Base-by-base conservation (phyloP, 2,113 vertebrate species). In the Panurus biarmicus region DNA sequence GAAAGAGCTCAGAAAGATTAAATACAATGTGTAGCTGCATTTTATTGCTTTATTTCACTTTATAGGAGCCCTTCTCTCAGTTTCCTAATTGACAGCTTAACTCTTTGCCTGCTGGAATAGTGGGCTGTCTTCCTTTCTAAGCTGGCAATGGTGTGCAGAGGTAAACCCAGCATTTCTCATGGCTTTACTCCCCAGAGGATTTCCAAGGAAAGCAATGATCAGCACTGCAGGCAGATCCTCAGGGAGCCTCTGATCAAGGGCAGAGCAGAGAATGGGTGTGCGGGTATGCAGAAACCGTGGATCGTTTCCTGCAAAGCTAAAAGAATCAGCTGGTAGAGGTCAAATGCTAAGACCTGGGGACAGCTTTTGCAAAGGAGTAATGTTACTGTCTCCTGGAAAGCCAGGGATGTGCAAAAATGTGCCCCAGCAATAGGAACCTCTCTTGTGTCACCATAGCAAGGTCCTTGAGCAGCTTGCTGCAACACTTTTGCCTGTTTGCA, bases 21-120 rank as follows among this genome's bases (percentile, higher is more conserved):
- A 85, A 71, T n/a, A 36, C 38, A 51, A 60, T 1, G 7, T 54
- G 47, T 31, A 66, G 65, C 60, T 58, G 51, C 35, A 42, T 70
- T 84, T 92, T 82, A 77, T 64, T 64, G 40, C 48, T 91, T 89
- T 64, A 75, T 87, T 81, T 89, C 48, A 51, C 40, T 84, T 84
- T 60, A 40, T 25, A 56, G 61, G 38, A 89, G 11, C 65, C 14
- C 69, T 74, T 35, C 35, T 67, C 17, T 87, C 56, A 6, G 25
- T 56, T 92, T 84, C 64, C 58, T 50, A 71, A 38, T 64, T 48
- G 48, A 57, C 73, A 82, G 10, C 10, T 91, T 94, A 95, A 89
- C 78, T 28, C 70, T 65, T 81, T 79, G 36, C 66, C 48, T 31
- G 8, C 77, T 69, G 66, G 57, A 81, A 53, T 20, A 47, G 28